Conservation (phyloP, 2,113 vertebrate genomes). For the Vulpes vulpes region DNA sequence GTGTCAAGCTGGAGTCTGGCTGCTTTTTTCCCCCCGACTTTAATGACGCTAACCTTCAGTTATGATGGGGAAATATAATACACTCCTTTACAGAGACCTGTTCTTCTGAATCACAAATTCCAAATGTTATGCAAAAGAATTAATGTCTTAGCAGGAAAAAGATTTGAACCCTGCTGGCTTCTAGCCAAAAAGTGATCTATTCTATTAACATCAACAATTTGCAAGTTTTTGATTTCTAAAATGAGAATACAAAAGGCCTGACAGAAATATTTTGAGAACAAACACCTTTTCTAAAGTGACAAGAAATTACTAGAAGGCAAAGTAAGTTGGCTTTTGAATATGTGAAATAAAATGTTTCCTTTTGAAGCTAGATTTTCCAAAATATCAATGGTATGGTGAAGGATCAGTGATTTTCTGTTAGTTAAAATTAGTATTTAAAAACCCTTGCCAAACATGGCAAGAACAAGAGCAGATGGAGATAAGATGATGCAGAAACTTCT, state of each 20-base stretch:
- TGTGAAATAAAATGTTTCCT: slow-evolving; percentile 39
- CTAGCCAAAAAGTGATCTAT: background rate
- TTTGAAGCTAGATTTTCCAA: slow-evolving; percentile 61
- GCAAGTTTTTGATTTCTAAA: slow-evolving; percentile 37
- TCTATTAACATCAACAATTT: background rate
- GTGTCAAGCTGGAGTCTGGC: slow-evolving; percentile 38
- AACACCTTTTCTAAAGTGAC: background rate
- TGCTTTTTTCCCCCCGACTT: background rate
- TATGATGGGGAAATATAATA: background rate
- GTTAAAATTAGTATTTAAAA: slow-evolving; percentile 57
- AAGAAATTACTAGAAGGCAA: background rate
- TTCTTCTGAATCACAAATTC: slow-evolving; percentile 53
- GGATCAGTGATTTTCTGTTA: slow-evolving; percentile 60
- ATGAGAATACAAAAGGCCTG: background rate
- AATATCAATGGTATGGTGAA: slow-evolving; percentile 55
- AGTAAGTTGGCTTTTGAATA: slow-evolving; percentile 46
- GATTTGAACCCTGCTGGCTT: background rate
- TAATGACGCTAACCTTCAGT: slow-evolving; percentile 65
- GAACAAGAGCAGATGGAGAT: slow-evolving; percentile 72
- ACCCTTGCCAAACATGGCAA: slow-evolving; percentile 42
- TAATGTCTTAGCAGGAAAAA: slow-evolving; percentile 6
- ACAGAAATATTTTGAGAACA: background rate
- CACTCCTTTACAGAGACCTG: slow-evolving; percentile 22
- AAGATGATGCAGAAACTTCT: slow-evolving; percentile 62
- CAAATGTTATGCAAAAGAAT: slow-evolving; percentile 23